Percentiles rank a stretch among this genome's conserved stretches.
phyloP scores from a whole-genome alignment of 2,113 vertebrate species.

The Lampris incognitus region DNA sequence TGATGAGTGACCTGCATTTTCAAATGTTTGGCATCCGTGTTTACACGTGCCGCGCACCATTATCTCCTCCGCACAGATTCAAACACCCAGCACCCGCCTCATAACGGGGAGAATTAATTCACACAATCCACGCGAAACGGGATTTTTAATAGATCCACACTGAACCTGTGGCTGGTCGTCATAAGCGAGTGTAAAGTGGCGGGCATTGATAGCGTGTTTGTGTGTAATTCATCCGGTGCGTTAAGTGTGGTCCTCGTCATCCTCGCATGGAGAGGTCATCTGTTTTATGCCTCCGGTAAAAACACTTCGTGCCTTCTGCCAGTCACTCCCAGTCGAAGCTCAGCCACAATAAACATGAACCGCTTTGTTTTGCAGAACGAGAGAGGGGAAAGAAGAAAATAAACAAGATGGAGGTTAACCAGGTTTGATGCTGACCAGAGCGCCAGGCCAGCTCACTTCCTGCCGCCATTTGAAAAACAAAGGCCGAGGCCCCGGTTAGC shows the following conservation, averaged over 20 bases:
- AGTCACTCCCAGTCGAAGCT: constrained; percentile 83
- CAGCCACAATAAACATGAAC: constrained; percentile 80
- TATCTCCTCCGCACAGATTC: constrained; percentile 74
- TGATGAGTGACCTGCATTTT: constrained; percentile 75
- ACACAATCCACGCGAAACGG: constrained; percentile 41
- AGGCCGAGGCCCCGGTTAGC: constrained; percentile 78
- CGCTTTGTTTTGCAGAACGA: constrained; percentile 27
- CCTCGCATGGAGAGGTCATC: constrained; percentile 64
- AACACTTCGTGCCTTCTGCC: constrained; percentile 72
- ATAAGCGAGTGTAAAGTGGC: constrained; percentile 33
- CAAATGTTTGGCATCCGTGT: constrained; percentile 67
- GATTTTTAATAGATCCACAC: constrained; percentile 65
- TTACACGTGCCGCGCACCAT: constrained; percentile 61
- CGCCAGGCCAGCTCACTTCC: constrained; percentile 83
- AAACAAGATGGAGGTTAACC: neutral
- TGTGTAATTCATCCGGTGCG: constrained; percentile 50
- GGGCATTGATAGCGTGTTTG: constrained; percentile 61
- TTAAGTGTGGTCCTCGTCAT: constrained; percentile 72
- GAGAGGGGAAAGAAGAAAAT: neutral
- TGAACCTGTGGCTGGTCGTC: constrained; percentile 52
- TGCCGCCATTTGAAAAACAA: constrained; percentile 80
- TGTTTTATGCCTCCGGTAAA: constrained; percentile 73
- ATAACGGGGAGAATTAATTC: constrained; percentile 56
- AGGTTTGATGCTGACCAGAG: constrained; percentile 92
- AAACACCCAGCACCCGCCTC: constrained; percentile 55